Evolutionary conservation across 2,888 invertebrate genomes (phyloP), one percentile per base, ranked within the genome.

Genomic region (Apodemia duryi): DNA sequence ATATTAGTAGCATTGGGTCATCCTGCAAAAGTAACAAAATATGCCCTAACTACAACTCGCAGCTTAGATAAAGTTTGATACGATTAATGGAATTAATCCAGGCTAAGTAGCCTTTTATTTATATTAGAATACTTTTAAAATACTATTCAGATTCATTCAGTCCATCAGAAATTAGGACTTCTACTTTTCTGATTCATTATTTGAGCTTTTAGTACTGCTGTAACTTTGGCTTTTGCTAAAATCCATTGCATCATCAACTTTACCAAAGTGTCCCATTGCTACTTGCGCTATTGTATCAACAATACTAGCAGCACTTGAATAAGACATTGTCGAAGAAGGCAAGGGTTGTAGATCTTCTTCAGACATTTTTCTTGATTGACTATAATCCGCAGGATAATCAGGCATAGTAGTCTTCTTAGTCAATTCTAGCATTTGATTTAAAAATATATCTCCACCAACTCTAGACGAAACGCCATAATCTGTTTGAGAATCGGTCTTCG

Each of bases 331-430:
- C 68, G 93, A 88, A 13, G 93, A 81, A 69, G 93, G 91, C 67
- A 92, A 78, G 62, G 91, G 83, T 21, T 86, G 83, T 13, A 84
- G 76, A 66, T 92, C 85, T 67, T 94, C 94, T 70, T 93, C 94
- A 41, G 90, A 81, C 62, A 94, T 84, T 81, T 95, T 95, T 11
- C 93, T 74, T 60, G 93, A 93, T 65, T 94, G 94, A 67, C 91
- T 86, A 66, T 89, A 89, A 70, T 92, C 92, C 2, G 85, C 76
- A 71, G 89, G 80, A 70, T 92, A 92, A 73, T 92, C 92, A 1
- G 92, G 86, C 84, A 91, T 87, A 2, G 92, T 92, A 1, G 92
- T 92, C 76, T 92, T 92, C 70, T 92, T 92, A 5, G 92, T 92
- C 70, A 92, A 75, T 73, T 92, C 92, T 68, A 92, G 75, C 92